A percentile compares a stretch with the other conserved stretches of the same genome.
Conservation (phyloP, 2,888 invertebrate genomes). For the Drosophila rubida region DNA sequence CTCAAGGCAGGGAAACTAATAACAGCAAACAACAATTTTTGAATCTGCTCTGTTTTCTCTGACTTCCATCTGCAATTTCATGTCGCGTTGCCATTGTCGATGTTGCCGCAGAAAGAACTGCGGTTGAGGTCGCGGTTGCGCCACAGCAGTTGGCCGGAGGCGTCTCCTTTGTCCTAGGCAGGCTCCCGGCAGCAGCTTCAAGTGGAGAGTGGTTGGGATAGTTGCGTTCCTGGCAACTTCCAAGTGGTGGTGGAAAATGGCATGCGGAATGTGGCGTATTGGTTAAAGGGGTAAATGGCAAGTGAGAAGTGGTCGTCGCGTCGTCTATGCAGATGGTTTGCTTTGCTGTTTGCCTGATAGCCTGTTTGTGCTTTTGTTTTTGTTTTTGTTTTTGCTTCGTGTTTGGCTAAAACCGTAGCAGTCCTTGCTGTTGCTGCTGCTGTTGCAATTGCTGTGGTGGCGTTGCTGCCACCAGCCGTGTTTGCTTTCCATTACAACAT, state of each 20-base stretch:
- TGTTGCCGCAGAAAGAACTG: slow-evolving; percentile 30
- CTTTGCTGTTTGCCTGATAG: slow-evolving; percentile 56
- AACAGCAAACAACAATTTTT: slow-evolving; percentile 62
- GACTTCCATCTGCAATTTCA: slow-evolving; percentile 8
- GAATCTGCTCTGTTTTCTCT: slow-evolving; percentile 30
- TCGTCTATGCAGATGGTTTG: slow-evolving; percentile 42
- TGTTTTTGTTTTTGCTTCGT: slow-evolving; percentile 14
- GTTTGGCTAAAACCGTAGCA: slow-evolving; percentile 10
- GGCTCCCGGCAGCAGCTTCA: slow-evolving; percentile 10
- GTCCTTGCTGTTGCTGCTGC: slow-evolving; percentile 12
- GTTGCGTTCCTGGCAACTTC: slow-evolving; percentile 4
- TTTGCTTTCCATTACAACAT: slow-evolving; percentile 63
- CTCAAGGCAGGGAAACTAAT: slow-evolving; percentile 63
- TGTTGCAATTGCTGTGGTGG: background rate
- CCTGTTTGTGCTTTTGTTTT: slow-evolving; percentile 19
- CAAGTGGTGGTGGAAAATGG: background rate
- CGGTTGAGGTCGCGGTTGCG: slow-evolving; percentile 43
- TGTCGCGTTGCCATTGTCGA: slow-evolving; percentile 27
- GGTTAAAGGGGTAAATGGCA: background rate
- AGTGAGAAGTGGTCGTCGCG: slow-evolving; percentile 27
- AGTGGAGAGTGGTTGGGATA: slow-evolving; percentile 9
- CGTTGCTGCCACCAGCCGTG: slow-evolving; percentile 27
- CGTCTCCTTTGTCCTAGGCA: slow-evolving; percentile 22
- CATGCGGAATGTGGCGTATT: background rate
- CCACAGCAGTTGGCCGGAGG: slow-evolving; percentile 33